phyloP scores from a whole-genome alignment of 2,113 vertebrate species.

The Motacilla tschutschensis region DNA sequence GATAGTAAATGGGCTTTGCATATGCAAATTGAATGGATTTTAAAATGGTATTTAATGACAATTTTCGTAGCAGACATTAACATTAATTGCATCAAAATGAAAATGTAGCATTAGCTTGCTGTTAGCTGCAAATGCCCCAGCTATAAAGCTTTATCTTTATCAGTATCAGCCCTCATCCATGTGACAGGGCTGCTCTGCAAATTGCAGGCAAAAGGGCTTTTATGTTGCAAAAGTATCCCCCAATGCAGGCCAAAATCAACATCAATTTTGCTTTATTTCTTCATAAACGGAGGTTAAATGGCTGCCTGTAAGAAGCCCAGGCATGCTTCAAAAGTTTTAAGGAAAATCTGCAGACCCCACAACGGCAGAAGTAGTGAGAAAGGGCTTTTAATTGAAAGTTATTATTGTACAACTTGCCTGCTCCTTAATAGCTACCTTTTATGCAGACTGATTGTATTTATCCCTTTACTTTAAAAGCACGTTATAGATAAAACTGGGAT shows the following conservation, averaged over 20 bases:
- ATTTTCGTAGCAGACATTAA: constrained; percentile 80
- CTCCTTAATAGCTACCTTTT: constrained; percentile 56
- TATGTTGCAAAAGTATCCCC: constrained; percentile 70
- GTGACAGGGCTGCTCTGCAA: constrained; percentile 71
- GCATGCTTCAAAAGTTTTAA: constrained; percentile 14
- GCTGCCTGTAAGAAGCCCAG: constrained; percentile 53
- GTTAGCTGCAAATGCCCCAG: constrained; percentile 68
- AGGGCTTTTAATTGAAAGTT: constrained; percentile 68
- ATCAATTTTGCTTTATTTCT: constrained; percentile 81
- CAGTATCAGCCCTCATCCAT: constrained; percentile 52
- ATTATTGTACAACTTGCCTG: constrained; percentile 22
- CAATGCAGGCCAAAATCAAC: constrained; percentile 67
- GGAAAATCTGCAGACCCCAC: constrained; percentile 19
- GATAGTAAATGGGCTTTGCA: constrained; percentile 78
- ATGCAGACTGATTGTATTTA: constrained; percentile 51
- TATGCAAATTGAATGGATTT: constrained; percentile 88
- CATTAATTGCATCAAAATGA: constrained; percentile 82
- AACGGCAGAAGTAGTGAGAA: background rate
- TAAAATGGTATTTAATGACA: constrained; percentile 88
- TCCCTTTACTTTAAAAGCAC: constrained; percentile 71
- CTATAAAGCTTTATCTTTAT: constrained; percentile 82
- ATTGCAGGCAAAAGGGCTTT: constrained; percentile 78
- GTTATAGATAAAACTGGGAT: constrained; percentile 54
- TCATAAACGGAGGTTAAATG: constrained; percentile 80
- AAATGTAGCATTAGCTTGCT: constrained; percentile 82